phyloP scores from a whole-genome alignment of 2,888 invertebrate genomes.

The Megamerina dolium region DNA sequence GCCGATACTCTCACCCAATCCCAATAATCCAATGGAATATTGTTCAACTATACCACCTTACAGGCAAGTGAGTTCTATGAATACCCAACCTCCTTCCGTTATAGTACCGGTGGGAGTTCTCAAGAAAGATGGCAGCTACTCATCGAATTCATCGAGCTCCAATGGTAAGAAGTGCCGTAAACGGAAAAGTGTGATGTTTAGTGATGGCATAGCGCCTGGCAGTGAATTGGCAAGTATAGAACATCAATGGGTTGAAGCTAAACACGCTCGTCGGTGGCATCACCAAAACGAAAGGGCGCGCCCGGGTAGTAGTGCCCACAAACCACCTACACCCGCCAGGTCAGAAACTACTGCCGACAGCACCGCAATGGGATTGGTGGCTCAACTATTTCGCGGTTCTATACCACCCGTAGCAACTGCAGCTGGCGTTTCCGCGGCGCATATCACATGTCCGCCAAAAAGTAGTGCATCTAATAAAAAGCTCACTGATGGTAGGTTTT shows the following conservation, averaged over 20 bases:
- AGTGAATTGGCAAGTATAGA: constrained; percentile 73
- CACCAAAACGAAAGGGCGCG: constrained; percentile 27
- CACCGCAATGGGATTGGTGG: constrained; percentile 36
- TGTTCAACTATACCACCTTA: constrained; percentile 76
- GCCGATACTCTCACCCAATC: constrained; percentile 59
- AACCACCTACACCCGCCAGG: constrained; percentile 31
- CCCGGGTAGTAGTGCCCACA: constrained; percentile 14
- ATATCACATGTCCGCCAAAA: constrained; percentile 9
- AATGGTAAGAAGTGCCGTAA: constrained; percentile 50
- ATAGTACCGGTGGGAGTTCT: constrained; percentile 81
- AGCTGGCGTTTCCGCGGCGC: constrained; percentile 28
- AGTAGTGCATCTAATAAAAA: not conserved
- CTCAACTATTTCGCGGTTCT: constrained; percentile 40
- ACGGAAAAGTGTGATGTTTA: constrained; percentile 77
- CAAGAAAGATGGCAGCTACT: constrained; percentile 53
- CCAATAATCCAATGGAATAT: constrained; percentile 82
- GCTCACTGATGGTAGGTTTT: not conserved
- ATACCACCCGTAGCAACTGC: constrained; percentile 41
- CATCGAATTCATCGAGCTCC: constrained; percentile 32
- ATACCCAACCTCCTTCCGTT: constrained; percentile 62
- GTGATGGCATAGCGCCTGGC: constrained; percentile 79
- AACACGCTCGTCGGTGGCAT: constrained; percentile 40
- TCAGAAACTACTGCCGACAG: constrained; percentile 25
- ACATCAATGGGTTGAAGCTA: constrained; percentile 55
- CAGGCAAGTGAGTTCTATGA: constrained; percentile 58